phyloP scores from a whole-genome alignment of 2,888 invertebrate species.

The Papilio demoleus region DNA sequence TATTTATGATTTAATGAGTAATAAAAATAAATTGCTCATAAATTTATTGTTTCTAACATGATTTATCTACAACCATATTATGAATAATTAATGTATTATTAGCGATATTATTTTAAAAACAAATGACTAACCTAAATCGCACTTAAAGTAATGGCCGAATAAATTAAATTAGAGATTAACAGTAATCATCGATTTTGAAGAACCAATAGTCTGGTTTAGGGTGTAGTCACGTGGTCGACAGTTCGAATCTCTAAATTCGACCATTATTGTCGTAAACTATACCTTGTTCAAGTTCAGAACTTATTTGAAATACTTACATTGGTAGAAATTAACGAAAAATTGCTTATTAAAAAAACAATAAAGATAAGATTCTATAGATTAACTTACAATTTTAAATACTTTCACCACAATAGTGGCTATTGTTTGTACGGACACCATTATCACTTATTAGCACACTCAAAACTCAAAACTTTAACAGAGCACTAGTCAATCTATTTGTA shows the following conservation, averaged over 20 bases:
- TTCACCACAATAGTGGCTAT: conserved; percentile 92
- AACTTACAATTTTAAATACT: conserved; percentile 91
- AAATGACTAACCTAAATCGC: background rate
- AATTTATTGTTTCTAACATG: background rate
- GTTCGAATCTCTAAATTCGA: too few relatives aligned
- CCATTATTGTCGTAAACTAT: too few relatives aligned
- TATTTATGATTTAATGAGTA: background rate
- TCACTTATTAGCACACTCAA: conserved; percentile 59
- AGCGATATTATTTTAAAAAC: background rate
- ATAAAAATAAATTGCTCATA: conserved; percentile 9
- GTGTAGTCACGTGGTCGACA: too few relatives aligned
- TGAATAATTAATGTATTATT: conserved; percentile 5
- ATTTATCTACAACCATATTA: background rate
- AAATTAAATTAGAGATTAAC: too few relatives aligned
- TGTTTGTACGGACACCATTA: conserved; percentile 92
- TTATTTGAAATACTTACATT: too few relatives aligned
- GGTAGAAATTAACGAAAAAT: too few relatives aligned
- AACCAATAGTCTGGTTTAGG: too few relatives aligned
- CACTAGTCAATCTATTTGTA: conserved; percentile 44
- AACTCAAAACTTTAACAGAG: conserved; percentile 49
- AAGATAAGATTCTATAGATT: too few relatives aligned
- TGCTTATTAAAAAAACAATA: too few relatives aligned
- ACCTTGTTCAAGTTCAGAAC: too few relatives aligned
- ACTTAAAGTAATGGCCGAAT: too few relatives aligned
- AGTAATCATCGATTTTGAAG: too few relatives aligned